Conservation (phyloP, 2,888 invertebrate species). For the Digitonthophagus gazella region DNA sequence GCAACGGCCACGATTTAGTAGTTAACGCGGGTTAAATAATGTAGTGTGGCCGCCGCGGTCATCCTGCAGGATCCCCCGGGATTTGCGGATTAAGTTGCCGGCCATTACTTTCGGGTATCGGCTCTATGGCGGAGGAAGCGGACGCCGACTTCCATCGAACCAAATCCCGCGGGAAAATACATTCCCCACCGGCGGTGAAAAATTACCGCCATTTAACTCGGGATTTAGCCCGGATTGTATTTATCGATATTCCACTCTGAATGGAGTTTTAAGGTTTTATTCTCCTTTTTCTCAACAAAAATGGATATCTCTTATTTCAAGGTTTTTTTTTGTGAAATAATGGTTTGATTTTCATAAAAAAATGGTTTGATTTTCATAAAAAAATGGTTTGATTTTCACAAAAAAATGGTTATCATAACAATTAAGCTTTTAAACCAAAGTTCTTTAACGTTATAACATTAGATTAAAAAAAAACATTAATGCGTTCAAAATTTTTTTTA, state of each 20-base stretch:
- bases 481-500: too few species aligned
- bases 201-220: constrained; percentile 26
- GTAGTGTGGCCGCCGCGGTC: constrained; percentile 48
- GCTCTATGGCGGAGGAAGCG: constrained; percentile 45
- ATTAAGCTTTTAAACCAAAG: too few species aligned
- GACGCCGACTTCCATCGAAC: constrained; percentile 35
- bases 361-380: too few species aligned
- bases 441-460: too few species aligned
- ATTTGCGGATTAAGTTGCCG: constrained; percentile 50
- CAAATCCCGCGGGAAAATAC: neutral
- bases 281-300: neutral
- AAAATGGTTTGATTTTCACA: too few species aligned
- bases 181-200: constrained; percentile 25
- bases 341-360: too few species aligned
- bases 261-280: neutral
- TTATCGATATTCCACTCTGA: neutral
- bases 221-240: constrained; percentile 15
- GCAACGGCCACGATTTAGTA: constrained; percentile 46
- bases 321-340: neutral
- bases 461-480: too few species aligned
- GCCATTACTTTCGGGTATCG: constrained; percentile 46
- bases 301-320: neutral
- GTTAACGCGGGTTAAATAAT: constrained; percentile 52
- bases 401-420: too few species aligned
- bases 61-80: constrained; percentile 45